These are phyloP conservation scores for Corapipo altera DNA, from an alignment of 2,113 vertebrate species.

Conservation along the genomic window DNA sequence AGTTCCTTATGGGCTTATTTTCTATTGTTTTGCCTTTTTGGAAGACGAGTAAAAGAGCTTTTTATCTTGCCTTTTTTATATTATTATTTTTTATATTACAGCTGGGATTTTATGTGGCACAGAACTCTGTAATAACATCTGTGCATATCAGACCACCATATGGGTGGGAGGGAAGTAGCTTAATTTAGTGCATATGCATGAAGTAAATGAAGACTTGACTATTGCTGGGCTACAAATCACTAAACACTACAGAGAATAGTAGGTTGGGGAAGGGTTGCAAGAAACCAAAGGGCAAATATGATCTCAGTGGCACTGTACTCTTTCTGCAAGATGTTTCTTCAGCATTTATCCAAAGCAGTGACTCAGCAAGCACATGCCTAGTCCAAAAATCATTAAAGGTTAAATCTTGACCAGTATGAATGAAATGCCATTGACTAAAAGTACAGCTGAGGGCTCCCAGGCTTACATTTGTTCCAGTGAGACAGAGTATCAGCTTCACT, in stretches of 20 bases:
- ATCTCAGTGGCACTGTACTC: background rate
- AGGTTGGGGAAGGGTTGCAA: background rate
- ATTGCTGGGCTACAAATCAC: background rate
- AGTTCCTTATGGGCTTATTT: background rate
- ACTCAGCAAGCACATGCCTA: background rate
- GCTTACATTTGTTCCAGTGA: background rate
- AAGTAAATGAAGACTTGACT: conserved; percentile 52
- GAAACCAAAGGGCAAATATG: background rate
- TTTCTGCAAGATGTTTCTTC: background rate
- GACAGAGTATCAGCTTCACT: background rate
- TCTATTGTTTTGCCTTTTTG: background rate
- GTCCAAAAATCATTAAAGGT: conserved; percentile 2
- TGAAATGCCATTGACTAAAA: background rate
- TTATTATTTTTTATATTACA: background rate
- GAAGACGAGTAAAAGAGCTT: background rate
- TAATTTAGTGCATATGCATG: conserved; percentile 63
- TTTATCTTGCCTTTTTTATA: background rate
- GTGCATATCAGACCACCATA: conserved; percentile 64
- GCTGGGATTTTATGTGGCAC: conserved; percentile 58
- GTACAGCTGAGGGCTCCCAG: background rate
- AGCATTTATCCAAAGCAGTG: background rate
- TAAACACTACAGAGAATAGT: background rate
- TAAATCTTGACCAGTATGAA: conserved; percentile 2
- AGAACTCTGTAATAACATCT: conserved; percentile 60
- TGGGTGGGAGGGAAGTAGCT: conserved; percentile 57